Base-by-base conservation (phyloP, 2,113 vertebrate species). In the Oceanodroma tethys region DNA sequence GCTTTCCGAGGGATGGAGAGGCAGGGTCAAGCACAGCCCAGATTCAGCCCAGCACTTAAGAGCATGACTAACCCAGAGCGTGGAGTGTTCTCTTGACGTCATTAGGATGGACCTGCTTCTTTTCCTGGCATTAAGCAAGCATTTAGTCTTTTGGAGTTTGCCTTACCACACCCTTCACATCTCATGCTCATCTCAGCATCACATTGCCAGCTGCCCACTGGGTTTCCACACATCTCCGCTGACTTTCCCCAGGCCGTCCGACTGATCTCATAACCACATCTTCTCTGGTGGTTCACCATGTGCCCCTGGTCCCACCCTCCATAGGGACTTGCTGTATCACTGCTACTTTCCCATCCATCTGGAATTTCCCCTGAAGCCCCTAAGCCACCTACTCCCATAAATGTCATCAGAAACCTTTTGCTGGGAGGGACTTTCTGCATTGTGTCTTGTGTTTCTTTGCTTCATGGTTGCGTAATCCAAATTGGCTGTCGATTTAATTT, bases 181-280 rank as follows among this genome's bases (percentile, higher is more conserved):
- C 75, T 81, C 85, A 62, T 16, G 45, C 81, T 90, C 81, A 42
- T 76, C 88, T 90, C 88, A 5, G n/a, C 58, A 81, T 78, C 76
- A 27, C 62, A 7, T 36, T 79, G 76, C 72, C 19, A 34, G 43
- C 86, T 88, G 79, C 83, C 76, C 81, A 53, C 81, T 70, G 88
- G 52, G 25, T 86, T 95, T 96, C 93, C 97, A 97, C 88, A 86
- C 43, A 7, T 85, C 56, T 45, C 52, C 7, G 12, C 50, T 86
- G 95, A 92, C 76, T 94, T 94, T 86, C 66, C 81, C 81, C 70
- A 72, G 88, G 50, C 83, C 19, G 3, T 11, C 72, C 17, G 3
- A 81, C 83, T 96, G 96, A 96, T 80, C 86, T 97, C 97, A 96
- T 95, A 92, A 86, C 95, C 94, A 32, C 92, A 94, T 78, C 81